A percentile compares a stretch with the other conserved stretches of the same genome.
Conservation (phyloP, 2,113 vertebrate species). For the Sus scrofa region T2T-Sscrofa CM000827.6:77293001-77293500, state of each 20-base stretch:
- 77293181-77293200: background rate
- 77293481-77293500: slow-evolving; percentile 11
- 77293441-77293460: background rate
- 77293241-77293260: background rate
- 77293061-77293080: background rate
- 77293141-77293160: background rate
- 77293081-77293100: background rate
- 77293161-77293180: slow-evolving; percentile 28
- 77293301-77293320: slow-evolving; percentile 2
- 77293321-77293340: background rate
- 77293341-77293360: background rate
- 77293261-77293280: background rate
- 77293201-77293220: background rate
- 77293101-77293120: background rate
- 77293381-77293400: background rate
- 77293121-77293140: background rate
- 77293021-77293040: background rate
- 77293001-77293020: slow-evolving; percentile 31
- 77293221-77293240: background rate
- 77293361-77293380: slow-evolving; percentile 6
- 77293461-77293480: slow-evolving; percentile 8
- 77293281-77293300: background rate
- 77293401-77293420: slow-evolving; percentile 52
- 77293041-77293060: background rate
- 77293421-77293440: slow-evolving; percentile 5